Evolutionary conservation across 2,888 invertebrate genomes (phyloP).

Genomic region (Cheilosia vernalis): DNA sequence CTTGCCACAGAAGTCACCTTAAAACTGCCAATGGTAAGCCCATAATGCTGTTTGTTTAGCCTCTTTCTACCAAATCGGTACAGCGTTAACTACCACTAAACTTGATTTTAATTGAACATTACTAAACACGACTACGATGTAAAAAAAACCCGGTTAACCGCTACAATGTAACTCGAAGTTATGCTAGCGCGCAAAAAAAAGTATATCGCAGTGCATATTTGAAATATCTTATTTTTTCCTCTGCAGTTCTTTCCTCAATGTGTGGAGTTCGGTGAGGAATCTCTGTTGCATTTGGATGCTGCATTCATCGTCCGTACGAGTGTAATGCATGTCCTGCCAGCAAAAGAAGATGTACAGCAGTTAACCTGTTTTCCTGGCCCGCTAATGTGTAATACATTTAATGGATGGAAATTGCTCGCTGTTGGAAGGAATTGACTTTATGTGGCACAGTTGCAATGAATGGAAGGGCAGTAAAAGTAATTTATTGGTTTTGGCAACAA

Average conservation of each 20-base stretch:
- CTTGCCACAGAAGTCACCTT: background rate
- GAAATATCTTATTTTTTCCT: conserved; percentile 20
- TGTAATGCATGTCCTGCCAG: conserved; percentile 12
- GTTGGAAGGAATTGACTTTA: conserved; percentile 1
- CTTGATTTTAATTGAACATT: conserved; percentile 58
- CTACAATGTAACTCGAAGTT: conserved; percentile 35
- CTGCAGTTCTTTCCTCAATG: background rate
- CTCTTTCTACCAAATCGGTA: conserved; percentile 28
- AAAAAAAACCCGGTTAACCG: conserved; percentile 39
- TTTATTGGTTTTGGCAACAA: conserved; percentile 1
- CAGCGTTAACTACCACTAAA: conserved; percentile 23
- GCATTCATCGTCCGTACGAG: conserved; percentile 19
- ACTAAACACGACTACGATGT: conserved; percentile 24
- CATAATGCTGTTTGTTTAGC: background rate
- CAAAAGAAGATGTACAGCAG: background rate
- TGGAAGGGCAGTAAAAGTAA: conserved; percentile 11
- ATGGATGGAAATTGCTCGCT: conserved; percentile 40
- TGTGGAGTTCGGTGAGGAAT: conserved; percentile 1
- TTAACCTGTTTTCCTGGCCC: conserved; percentile 30
- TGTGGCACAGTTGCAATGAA: background rate
- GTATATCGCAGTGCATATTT: conserved; percentile 25
- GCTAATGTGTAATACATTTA: conserved; percentile 31
- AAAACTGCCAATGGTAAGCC: background rate
- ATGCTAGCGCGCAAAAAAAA: background rate
- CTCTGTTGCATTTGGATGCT: conserved; percentile 13